These are phyloP conservation scores for Zonitis immaculata DNA, from an alignment of 2,888 invertebrate species.

Conservation along the genomic window DNA sequence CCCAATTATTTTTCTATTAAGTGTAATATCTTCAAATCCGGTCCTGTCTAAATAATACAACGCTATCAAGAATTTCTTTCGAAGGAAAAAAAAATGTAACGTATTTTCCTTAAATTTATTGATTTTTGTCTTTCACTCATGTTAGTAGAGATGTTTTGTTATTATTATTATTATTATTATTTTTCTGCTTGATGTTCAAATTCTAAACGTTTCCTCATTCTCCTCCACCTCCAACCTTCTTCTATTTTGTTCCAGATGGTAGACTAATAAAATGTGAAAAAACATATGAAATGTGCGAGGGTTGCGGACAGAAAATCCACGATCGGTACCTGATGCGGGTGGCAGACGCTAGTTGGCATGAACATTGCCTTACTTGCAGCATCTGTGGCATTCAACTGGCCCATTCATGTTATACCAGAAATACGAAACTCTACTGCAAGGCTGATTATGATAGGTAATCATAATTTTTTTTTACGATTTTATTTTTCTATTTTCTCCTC, in stretches of 20 bases:
- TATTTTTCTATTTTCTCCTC: neutral
- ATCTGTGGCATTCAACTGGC: slow-evolving; percentile 87
- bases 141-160: no score
- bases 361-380: slow-evolving; percentile 91
- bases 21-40: no score
- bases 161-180: no score
- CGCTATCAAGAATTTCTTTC: no score
- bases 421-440: slow-evolving; percentile 93
- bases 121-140: slow-evolving; percentile 3
- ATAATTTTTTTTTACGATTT: neutral
- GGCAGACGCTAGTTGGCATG: slow-evolving; percentile 93
- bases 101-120: neutral
- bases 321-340: slow-evolving; percentile 95
- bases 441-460: slow-evolving; percentile 91
- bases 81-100: no score
- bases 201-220: no score
- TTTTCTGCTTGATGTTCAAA: no score
- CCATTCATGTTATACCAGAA: slow-evolving; percentile 91
- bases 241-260: slow-evolving; percentile 34
- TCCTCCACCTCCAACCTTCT: no score
- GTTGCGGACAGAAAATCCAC: slow-evolving; percentile 91
- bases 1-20: no score
- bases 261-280: slow-evolving; percentile 69
- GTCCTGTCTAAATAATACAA: no score
- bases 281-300: slow-evolving; percentile 86